phyloP scores from a whole-genome alignment of 1,140 invertebrate species.

The Drosophila arawakana region DNA sequence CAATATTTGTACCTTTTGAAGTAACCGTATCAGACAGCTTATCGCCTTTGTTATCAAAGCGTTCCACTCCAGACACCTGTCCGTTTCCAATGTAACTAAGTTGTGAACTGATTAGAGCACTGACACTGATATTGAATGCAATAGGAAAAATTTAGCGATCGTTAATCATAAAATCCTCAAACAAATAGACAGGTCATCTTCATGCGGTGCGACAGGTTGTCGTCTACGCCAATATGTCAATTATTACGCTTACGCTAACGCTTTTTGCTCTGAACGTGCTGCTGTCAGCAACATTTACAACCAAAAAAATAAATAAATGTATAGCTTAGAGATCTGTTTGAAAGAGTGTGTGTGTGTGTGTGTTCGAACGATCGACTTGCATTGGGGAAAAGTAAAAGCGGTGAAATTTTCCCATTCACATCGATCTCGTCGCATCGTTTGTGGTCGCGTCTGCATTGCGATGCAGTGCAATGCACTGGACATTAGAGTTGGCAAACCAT shows the following conservation, averaged over 20 bases:
- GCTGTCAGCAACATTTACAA: constrained; percentile 48
- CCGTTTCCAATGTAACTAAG: constrained; percentile 1
- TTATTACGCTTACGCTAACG: constrained; percentile 63
- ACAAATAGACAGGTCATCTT: constrained; percentile 14
- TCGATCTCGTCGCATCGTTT: constrained; percentile 64
- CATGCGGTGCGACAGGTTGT: constrained; percentile 17
- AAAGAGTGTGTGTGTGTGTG: constrained; percentile 14
- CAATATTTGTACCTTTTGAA: constrained; percentile 5
- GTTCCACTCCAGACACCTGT: constrained; percentile 35
- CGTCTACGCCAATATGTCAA: constrained; percentile 65
- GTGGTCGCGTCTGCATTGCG: constrained; percentile 47
- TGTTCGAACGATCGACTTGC: constrained; percentile 38
- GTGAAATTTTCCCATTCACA: constrained; percentile 83
- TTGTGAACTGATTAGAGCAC: constrained; percentile 16
- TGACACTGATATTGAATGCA: constrained; percentile 9
- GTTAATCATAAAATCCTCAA: not conserved
- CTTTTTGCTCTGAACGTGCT: constrained; percentile 44
- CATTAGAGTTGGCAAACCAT: not conserved
- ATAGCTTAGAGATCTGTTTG: constrained; percentile 15
- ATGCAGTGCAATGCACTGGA: constrained; percentile 68
- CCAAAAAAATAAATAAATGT: constrained; percentile 12
- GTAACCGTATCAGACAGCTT: constrained; percentile 5
- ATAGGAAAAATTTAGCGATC: constrained; percentile 13
- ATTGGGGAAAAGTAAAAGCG: constrained; percentile 77
- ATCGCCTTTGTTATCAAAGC: constrained; percentile 14